A percentile compares a stretch with the other conserved stretches of the same genome.
Conservation (phyloP, 2,113 vertebrate species). For the Parotia lawesii region DNA sequence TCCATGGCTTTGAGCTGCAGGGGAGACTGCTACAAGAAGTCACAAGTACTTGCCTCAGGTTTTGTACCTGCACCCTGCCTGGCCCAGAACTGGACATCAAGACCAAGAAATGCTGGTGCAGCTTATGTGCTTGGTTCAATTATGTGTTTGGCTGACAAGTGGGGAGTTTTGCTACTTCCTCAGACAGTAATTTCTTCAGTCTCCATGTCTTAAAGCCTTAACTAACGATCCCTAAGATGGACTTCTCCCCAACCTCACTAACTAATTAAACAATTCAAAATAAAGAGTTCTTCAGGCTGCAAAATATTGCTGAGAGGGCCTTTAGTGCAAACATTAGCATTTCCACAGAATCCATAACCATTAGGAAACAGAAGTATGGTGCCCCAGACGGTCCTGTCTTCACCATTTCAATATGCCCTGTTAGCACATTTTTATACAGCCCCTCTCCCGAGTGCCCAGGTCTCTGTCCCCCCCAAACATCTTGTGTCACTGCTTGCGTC, state of each 20-base stretch:
- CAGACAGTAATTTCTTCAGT: conserved; percentile 31
- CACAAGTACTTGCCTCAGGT: not conserved
- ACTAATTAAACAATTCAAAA: conserved; percentile 66
- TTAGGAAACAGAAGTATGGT: not conserved
- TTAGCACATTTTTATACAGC: not conserved
- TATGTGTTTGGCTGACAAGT: not conserved
- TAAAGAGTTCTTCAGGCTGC: conserved; percentile 44
- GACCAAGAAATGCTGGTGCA: not conserved
- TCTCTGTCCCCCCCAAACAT: not conserved
- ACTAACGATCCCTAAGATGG: conserved; percentile 53
- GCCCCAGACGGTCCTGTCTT: not conserved
- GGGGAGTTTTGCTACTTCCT: conserved; percentile 26
- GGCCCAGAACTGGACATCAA: not conserved
- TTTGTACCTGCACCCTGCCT: not conserved
- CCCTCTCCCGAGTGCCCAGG: not conserved
- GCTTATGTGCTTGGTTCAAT: not conserved
- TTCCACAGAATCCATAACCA: not conserved
- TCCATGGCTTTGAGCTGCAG: not conserved
- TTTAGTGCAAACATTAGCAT: conserved; percentile 31
- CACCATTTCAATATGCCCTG: not conserved
- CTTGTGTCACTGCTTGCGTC: not conserved
- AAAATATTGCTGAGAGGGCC: conserved; percentile 41
- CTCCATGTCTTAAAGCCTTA: conserved; percentile 49
- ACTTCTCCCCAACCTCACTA: conserved; percentile 53
- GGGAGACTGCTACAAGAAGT: not conserved